Evolutionary conservation across 2,888 invertebrate genomes (phyloP).

Genomic region (Priocnemis perturbator): DNA sequence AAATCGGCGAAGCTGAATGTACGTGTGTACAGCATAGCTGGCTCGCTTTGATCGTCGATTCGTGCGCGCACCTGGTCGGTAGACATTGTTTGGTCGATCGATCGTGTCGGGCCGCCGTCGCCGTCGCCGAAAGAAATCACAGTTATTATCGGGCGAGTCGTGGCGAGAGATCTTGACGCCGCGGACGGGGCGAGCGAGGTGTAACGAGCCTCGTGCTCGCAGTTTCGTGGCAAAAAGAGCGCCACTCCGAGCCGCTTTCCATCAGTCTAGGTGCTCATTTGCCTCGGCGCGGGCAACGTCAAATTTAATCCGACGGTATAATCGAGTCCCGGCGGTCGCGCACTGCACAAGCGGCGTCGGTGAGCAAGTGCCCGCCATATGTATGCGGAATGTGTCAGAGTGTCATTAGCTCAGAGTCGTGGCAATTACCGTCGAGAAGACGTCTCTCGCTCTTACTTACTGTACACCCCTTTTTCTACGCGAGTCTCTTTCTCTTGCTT

Average conservation of each 20-base stretch:
- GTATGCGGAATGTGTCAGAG: constrained; percentile 31
- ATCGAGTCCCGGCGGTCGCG: constrained; percentile 24
- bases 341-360: neutral
- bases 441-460: no score
- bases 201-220: constrained; percentile 18
- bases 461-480: no score
- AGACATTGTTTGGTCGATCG: constrained; percentile 14
- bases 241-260: constrained; percentile 33
- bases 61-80: no score
- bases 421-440: constrained; percentile 27
- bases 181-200: constrained; percentile 11
- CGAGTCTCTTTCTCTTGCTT: no score
- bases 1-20: no score
- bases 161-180: neutral
- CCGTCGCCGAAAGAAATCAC: constrained; percentile 19
- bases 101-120: no score
- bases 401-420: constrained; percentile 39
- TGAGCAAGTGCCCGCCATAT: no score
- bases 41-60: no score
- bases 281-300: constrained; percentile 25
- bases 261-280: constrained; percentile 36
- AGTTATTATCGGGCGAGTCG: constrained; percentile 29
- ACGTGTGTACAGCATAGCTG: no score
- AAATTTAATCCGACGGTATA: constrained; percentile 32
- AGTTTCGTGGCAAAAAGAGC: constrained; percentile 21